phyloP scores from a whole-genome alignment of 2,797 vertebrate genomes.

The Helarctos malayanus region DNA sequence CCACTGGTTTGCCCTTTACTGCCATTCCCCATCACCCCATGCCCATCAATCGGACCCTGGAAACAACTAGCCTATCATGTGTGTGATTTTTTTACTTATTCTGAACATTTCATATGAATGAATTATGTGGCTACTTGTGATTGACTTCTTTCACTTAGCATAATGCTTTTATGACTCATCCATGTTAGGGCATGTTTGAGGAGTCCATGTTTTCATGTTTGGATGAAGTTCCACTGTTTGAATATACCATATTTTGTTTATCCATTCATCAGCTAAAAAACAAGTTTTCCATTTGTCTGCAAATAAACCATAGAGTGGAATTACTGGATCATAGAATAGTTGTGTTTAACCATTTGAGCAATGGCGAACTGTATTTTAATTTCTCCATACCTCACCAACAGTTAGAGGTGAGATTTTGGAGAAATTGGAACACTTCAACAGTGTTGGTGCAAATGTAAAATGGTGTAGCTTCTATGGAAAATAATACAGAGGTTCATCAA shows the following conservation, averaged over 20 bases:
- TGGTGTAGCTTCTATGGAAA: neutral
- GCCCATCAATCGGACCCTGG: neutral
- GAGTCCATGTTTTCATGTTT: neutral
- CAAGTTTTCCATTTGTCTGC: neutral
- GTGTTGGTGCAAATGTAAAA: neutral
- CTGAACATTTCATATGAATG: neutral
- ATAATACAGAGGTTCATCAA: neutral
- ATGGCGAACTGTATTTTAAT: neutral
- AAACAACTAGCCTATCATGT: neutral
- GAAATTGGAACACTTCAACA: neutral
- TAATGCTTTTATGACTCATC: neutral
- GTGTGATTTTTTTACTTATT: neutral
- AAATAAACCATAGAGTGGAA: neutral
- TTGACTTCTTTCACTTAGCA: neutral
- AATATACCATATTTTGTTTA: neutral
- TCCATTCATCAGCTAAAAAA: neutral
- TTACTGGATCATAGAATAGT: neutral
- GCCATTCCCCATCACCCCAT: neutral
- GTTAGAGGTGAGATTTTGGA: neutral
- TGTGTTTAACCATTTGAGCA: neutral
- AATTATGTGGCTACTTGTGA: neutral
- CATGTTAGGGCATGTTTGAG: neutral
- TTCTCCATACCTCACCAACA: neutral
- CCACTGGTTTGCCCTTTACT: neutral
- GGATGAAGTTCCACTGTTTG: neutral